These are phyloP conservation scores for Chaetura pelagica DNA, from an alignment of 2,113 vertebrate species.

Conservation along the genomic window DNA sequence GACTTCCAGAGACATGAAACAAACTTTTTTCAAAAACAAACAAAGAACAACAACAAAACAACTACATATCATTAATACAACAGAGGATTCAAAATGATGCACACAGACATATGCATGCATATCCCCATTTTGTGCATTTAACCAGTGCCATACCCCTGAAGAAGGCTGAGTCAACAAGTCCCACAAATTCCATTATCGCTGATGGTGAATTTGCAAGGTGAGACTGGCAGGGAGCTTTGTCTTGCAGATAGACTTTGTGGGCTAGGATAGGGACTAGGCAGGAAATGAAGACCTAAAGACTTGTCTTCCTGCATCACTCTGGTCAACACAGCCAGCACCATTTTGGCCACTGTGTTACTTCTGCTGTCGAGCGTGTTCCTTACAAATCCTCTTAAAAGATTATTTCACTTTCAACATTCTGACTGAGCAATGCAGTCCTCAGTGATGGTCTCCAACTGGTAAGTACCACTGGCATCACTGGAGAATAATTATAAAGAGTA, in stretches of 20 bases:
- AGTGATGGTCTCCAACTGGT: background rate
- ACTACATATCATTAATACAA: background rate
- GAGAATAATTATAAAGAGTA: conserved; percentile 39
- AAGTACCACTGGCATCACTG: background rate
- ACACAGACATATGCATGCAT: accelerated
- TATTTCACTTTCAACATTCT: conserved; percentile 8
- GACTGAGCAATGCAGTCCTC: background rate
- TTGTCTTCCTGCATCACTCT: background rate
- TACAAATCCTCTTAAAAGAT: background rate
- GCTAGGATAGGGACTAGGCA: background rate
- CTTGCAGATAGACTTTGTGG: background rate
- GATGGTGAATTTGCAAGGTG: background rate
- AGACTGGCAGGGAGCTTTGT: background rate
- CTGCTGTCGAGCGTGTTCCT: background rate
- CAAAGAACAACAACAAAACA: no score
- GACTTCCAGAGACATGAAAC: accelerated
- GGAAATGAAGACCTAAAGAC: background rate
- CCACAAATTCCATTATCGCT: background rate
- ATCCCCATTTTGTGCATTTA: accelerated
- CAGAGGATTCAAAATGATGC: background rate
- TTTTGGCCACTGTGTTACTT: background rate
- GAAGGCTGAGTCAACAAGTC: background rate
- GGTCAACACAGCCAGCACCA: background rate
- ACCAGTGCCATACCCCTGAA: accelerated
- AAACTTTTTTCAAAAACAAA: background rate